A percentile compares a stretch with the other conserved stretches of the same genome.
Evolutionary conservation across 1,140 invertebrate species (phyloP).

Genomic region (Thereuonema tuberculata): DNA sequence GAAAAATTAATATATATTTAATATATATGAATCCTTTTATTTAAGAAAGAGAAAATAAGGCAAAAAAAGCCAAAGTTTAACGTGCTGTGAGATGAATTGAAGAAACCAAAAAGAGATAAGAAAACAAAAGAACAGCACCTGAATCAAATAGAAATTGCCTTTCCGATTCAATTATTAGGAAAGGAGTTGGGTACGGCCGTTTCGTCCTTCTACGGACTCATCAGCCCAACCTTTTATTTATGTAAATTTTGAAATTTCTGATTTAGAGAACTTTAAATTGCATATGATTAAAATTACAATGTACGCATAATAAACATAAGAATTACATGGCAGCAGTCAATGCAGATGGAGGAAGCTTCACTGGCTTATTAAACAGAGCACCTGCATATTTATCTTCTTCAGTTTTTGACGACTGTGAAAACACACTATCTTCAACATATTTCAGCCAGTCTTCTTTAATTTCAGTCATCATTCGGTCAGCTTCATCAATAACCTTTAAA

Average conservation of each 20-base stretch:
- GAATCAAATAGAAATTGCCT: no score
- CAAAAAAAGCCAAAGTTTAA: no score
- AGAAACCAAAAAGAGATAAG: no score
- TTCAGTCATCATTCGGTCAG: constrained; percentile 82
- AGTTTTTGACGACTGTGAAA: neutral
- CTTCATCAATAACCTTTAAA: constrained; percentile 67
- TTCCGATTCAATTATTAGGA: neutral
- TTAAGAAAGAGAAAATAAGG: no score
- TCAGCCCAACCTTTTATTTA: neutral
- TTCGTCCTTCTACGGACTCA: neutral
- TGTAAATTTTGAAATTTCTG: neutral
- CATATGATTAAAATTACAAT: neutral
- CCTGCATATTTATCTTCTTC: neutral
- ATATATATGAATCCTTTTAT: no score
- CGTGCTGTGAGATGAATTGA: no score
- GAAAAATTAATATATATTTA: no score
- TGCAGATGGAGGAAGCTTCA: neutral
- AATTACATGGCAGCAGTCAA: neutral
- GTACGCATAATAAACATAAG: neutral
- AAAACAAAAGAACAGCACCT: no score
- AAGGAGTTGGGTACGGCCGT: neutral
- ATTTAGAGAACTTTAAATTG: neutral
- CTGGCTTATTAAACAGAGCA: no score
- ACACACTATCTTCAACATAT: constrained; percentile 38
- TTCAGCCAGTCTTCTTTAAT: constrained; percentile 79